Base-by-base conservation (phyloP, 2,797 vertebrate species). In the Sciurus carolinensis region DNA sequence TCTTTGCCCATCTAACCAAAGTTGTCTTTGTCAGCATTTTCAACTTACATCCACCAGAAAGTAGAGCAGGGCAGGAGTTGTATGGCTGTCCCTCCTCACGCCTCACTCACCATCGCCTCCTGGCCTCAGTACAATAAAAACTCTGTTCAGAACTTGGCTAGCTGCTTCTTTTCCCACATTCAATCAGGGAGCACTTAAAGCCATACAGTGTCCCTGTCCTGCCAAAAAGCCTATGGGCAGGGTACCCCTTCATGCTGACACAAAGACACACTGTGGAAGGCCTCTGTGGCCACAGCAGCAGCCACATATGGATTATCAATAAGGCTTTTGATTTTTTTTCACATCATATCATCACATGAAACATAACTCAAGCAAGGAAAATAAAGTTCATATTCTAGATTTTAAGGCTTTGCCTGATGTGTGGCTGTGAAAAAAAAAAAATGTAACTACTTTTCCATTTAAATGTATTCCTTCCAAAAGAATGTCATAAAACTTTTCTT, bases 61-160 rank as follows among this genome's bases (percentile, higher is more conserved):
- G 67, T 54, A 66, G 75, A 96, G 67, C 89, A 77, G 12, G 24
- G 44, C 67, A 77, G 81, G 90, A 95, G 50, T 81, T 95, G 77
- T 91, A 18, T 86, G 50, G 75, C 50, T 81, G 50, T 75, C 54
- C 71, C 36, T 91, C 69, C 79, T 52, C 85, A 50, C 33, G 72
- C 92, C 76, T 59, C 83, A 54, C 64, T 62, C 24, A 62, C 9
- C 59, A 62, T 83, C 87, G 72, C 87, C 91, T 91, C 77, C 87
- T 96, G 91, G 96, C 97, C 89, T 79, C 28, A 67, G 76, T 84
- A 98, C 97, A 98, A 97, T 97, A 71, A 75, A 95, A 96, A 95
- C 96, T 97, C 96, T 98, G 97, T 98, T 97, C 75, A 36, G 36
- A 97, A 92, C 87, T 97, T 98, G 97, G 97, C 97, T 95, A n/a